phyloP scores from a whole-genome alignment of 2,797 vertebrate genomes.

The Spinibarbus caldwelli region DNA sequence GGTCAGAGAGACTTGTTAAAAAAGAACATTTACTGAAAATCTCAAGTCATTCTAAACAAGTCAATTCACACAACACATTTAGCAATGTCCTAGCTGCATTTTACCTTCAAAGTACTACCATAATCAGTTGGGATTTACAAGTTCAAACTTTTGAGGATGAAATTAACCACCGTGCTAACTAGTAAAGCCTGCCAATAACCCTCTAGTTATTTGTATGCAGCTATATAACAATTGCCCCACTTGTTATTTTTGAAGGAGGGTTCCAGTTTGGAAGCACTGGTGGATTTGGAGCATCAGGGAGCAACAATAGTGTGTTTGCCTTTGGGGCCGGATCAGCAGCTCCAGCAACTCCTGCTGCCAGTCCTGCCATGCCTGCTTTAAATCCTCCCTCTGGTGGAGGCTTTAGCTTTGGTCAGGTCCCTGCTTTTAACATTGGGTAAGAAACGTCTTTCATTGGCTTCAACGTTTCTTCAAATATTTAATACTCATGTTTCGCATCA shows the following conservation, averaged over 20 bases:
- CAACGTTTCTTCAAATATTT: not conserved
- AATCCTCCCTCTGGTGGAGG: conserved; percentile 67
- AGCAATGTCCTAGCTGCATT: not conserved
- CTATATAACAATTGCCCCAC: not conserved
- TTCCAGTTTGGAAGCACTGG: conserved; percentile 89
- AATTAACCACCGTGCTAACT: not conserved
- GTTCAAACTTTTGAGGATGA: not conserved
- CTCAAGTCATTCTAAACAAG: not conserved
- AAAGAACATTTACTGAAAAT: not conserved
- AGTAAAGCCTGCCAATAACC: not conserved
- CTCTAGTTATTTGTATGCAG: not conserved
- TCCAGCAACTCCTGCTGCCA: conserved; percentile 74
- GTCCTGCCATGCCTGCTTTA: conserved; percentile 78
- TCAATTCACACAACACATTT: not conserved
- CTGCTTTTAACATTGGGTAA: conserved; percentile 88
- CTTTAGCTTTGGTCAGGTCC: conserved; percentile 81
- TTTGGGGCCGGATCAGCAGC: conserved; percentile 79
- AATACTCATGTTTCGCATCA: not conserved
- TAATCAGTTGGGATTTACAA: not conserved
- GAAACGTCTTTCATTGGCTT: not conserved
- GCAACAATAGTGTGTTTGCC: conserved; percentile 82
- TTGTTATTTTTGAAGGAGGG: conserved; percentile 55
- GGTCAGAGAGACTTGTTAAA: conserved; percentile 62
- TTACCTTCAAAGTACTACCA: not conserved
- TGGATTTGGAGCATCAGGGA: conserved; percentile 82